phyloP scores from a whole-genome alignment of 92 coral and sea anemone genomes.

The Muricea muricata region DNA sequence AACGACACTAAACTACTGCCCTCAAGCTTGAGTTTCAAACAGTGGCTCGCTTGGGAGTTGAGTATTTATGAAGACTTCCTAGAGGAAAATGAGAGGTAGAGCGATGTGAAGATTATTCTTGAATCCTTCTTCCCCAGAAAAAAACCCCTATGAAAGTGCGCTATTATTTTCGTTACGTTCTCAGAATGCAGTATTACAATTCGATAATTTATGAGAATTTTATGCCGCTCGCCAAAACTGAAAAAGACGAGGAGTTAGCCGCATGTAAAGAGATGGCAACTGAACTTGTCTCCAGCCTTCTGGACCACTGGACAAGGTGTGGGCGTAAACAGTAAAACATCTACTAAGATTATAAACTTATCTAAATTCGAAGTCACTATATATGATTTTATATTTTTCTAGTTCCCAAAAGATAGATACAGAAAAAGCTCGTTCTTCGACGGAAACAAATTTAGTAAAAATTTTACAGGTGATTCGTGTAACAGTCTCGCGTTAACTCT shows the following conservation, averaged over 20 bases:
- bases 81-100: not conserved
- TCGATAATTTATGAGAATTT: conserved; percentile 28
- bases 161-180: not conserved
- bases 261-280: not conserved
- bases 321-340: not conserved
- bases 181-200: conserved; percentile 37
- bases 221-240: not conserved
- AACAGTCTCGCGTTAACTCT: too few relatives aligned
- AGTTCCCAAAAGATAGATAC: not conserved
- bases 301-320: conserved; percentile 37
- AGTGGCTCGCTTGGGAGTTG: not conserved
- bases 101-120: not conserved
- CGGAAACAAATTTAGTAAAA: not conserved
- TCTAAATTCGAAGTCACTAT: not conserved
- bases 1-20: not conserved
- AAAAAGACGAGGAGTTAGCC: not conserved
- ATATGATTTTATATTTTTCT: not conserved
- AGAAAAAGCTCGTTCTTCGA: not conserved
- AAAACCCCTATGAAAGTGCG: too few relatives aligned
- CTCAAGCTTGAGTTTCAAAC: not conserved
- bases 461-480: not conserved
- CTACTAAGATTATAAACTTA: too few relatives aligned
- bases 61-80: not conserved
- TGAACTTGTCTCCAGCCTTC: not conserved
- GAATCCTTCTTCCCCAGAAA: not conserved